Base-by-base conservation (phyloP, 2,888 invertebrate species). In the Calameuta idolon region DNA sequence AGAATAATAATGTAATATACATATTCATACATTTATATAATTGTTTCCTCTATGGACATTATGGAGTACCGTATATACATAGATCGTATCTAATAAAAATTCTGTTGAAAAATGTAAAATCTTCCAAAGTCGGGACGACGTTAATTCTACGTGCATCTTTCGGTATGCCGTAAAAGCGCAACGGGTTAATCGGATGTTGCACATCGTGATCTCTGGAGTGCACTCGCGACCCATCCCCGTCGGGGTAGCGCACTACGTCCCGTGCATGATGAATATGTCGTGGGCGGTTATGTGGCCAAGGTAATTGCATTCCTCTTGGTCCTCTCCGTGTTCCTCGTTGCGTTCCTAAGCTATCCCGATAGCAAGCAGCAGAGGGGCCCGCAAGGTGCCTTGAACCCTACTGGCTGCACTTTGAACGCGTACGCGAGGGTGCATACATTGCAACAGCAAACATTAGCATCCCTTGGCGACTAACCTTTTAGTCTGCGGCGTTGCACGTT, bases 341-440 rank as follows among this genome's bases (percentile, higher is more conserved):
- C 71, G 31, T 23, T 55, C 55, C 55, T 55, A 55, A 23, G 55
- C 55, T 55, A 23, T 23, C 9, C 55, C 55, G 23, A 23, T 55
- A 55, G 23, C 23, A 5, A 37, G 37, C 15, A 5, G 15, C 69
- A 33, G 69, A 34, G 12, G 31, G 31, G 31, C 33, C 33, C 31
- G 71, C 33, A 71, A 71, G 71, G 71, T 71, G 71, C 31, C 71
- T 12, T 12, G 34, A 71, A 33, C 71, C 71, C 71, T 34, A 31
- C 33, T 31, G 79, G 79, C 79, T 83, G 85, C 85, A 84, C 83
- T 83, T 85, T 80, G 80, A 74, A 12, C 34, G 23, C 12, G 31
- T 71, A 79, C 81, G 76, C 80, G 85, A 88, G 90, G 89, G 90
- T 90, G 89, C 89, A 90, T 90, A 90, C 87, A 90, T 90, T 88